Base-by-base conservation (phyloP, 2,888 invertebrate genomes). In the Lycophotia porphyrea region DNA sequence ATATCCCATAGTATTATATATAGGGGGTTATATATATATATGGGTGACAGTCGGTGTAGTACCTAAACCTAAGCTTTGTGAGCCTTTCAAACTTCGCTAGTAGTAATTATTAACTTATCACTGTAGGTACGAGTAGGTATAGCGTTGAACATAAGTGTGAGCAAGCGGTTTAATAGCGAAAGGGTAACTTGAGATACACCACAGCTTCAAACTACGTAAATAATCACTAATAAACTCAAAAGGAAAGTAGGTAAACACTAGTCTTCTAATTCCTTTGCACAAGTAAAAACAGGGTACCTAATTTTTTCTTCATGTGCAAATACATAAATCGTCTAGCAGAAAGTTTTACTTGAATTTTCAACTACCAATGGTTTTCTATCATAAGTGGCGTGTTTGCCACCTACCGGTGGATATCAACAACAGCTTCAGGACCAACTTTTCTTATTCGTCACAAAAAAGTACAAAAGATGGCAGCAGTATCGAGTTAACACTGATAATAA, bases 401-500 rank as follows among this genome's bases (percentile, higher is more conserved):
- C 82, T 83, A 69, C 2, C 42, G 31, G 39, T 18, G 0, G 0
- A 47, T 5, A 24, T 60, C 0, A 5, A n/a, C 9, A 77, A 77
- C 65, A 60, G 5, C 18, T 68, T 39, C 27, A 3, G 5, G 1
- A 21, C 3, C 1, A 8, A n/a, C 0, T 47, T 42, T 52, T 42
- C 31, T 13, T 13, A n/a, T 18, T 69, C 15, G 58, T 85, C 11
- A 11, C 1, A n/a, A 2, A 27, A 47, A 39, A 55, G 0, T 18
- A 5, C 21, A 36, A 42, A 21, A 83, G 82, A 61, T 85, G 77
- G 63, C 71, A 34, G 42, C 5, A 76, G 36, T 39, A 31, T 36
- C 24, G 24, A 7, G 24, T 39, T 27, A 21, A 24, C 13, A 36
- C 13, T 64, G 42, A n/a, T 21, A 13, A 27, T 34, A 21, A 47